Evolutionary conservation across 2,888 invertebrate genomes (phyloP).

Genomic region (Lacanobia wlatinum): DNA sequence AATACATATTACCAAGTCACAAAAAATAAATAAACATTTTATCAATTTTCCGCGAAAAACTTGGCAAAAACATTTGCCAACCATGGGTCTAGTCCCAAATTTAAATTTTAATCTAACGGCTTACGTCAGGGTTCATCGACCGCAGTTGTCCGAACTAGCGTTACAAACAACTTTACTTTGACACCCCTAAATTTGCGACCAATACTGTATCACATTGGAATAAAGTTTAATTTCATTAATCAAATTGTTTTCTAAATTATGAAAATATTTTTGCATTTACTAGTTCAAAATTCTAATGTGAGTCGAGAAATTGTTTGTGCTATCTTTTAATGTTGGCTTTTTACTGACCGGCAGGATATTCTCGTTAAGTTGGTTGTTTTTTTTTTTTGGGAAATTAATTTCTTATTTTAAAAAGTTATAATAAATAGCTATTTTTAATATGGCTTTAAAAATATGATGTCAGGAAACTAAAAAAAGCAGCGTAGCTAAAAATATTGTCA

Average conservation of each 20-base stretch:
- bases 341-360: constrained; percentile 5
- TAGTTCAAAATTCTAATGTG: constrained; percentile 50
- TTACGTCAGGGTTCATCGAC: constrained; percentile 83
- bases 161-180: constrained; percentile 72
- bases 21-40: background rate
- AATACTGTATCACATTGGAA: constrained; percentile 68
- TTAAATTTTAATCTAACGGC: constrained; percentile 88
- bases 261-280: constrained; percentile 39
- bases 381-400: background rate
- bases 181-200: constrained; percentile 62
- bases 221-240: constrained; percentile 70
- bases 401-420: background rate
- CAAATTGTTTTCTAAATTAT: constrained; percentile 55
- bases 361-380: background rate
- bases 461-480: background rate
- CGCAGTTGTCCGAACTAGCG: constrained; percentile 82
- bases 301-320: constrained; percentile 26
- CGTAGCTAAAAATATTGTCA: constrained; percentile 42
- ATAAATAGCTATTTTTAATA: background rate
- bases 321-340: constrained; percentile 13
- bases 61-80: constrained; percentile 15
- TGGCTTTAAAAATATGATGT: constrained; percentile 7
- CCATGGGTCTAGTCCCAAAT: constrained; percentile 77
- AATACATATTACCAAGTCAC: background rate
- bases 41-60: constrained; percentile 4